phyloP scores from a whole-genome alignment of 2,113 vertebrate species.

The Toxotes jaculatrix region DNA sequence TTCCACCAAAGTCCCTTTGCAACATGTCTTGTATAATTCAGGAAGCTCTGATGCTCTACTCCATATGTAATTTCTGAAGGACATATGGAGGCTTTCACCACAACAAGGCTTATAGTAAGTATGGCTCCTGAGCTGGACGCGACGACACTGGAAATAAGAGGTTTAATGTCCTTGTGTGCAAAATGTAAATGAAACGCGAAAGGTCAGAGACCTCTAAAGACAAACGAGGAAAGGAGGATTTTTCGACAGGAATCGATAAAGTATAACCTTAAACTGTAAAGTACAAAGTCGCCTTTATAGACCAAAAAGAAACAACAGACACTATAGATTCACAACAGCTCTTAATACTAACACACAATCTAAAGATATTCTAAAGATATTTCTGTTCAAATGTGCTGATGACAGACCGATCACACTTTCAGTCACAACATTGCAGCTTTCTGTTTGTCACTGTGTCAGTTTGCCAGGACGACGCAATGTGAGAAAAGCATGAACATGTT shows the following conservation, averaged over 20 bases:
- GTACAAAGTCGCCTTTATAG: neutral
- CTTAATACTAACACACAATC: neutral
- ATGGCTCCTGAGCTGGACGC: neutral
- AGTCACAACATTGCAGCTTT: constrained; percentile 20
- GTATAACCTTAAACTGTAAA: neutral
- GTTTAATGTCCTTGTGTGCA: constrained; percentile 20
- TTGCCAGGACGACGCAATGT: neutral
- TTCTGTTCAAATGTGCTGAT: neutral
- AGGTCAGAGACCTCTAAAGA: neutral
- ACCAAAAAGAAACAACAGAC: neutral
- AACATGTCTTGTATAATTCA: constrained; percentile 7
- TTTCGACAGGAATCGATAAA: constrained; percentile 26
- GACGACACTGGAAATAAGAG: neutral
- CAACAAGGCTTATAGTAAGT: neutral
- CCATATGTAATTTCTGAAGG: neutral
- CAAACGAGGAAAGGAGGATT: neutral
- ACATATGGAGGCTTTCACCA: neutral
- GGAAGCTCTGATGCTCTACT: neutral
- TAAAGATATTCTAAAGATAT: neutral
- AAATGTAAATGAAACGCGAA: constrained; percentile 43
- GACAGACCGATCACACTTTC: neutral
- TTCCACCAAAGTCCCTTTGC: neutral
- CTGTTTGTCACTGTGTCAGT: neutral
- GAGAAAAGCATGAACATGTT: constrained; percentile 4
- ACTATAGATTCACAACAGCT: neutral